phyloP scores from a whole-genome alignment of 1,140 invertebrate species.

The Solenopsis invicta region DNA sequence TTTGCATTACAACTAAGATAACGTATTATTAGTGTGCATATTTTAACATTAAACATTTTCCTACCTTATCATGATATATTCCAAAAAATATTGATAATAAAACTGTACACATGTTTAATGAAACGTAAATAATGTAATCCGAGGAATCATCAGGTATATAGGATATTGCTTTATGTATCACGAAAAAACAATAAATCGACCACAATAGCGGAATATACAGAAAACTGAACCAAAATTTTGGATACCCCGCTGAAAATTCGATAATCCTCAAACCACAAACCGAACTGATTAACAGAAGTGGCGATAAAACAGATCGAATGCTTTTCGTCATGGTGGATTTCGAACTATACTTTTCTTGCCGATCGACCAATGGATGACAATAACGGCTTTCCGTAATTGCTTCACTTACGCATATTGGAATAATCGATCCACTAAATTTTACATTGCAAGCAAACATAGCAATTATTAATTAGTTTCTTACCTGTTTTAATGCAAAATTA shows the following conservation, averaged over 20 bases:
- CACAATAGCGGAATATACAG: constrained; percentile 11
- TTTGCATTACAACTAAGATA: not conserved
- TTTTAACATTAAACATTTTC: not conserved
- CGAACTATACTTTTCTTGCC: not conserved
- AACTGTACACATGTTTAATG: not conserved
- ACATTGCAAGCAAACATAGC: not conserved
- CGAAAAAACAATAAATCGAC: not conserved
- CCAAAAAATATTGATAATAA: not conserved
- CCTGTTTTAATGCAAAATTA: not conserved
- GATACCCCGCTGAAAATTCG: not conserved
- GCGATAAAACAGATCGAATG: constrained; percentile 19
- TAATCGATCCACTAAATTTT: constrained; percentile 45
- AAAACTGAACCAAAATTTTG: constrained; percentile 17
- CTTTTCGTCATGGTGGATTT: not conserved
- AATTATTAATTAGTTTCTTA: not conserved
- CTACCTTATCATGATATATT: constrained; percentile 44
- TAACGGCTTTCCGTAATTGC: not conserved
- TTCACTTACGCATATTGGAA: constrained; percentile 17
- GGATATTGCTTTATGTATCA: not conserved
- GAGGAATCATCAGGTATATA: not conserved
- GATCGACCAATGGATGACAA: not conserved
- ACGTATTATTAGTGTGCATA: not conserved
- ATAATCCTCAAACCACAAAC: constrained; percentile 21
- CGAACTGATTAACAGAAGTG: not conserved
- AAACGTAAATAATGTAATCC: not conserved